Percentiles rank a stretch among this genome's conserved stretches.
Evolutionary conservation across 2,797 vertebrate genomes (phyloP).

Genomic region (Pampus argenteus): DNA sequence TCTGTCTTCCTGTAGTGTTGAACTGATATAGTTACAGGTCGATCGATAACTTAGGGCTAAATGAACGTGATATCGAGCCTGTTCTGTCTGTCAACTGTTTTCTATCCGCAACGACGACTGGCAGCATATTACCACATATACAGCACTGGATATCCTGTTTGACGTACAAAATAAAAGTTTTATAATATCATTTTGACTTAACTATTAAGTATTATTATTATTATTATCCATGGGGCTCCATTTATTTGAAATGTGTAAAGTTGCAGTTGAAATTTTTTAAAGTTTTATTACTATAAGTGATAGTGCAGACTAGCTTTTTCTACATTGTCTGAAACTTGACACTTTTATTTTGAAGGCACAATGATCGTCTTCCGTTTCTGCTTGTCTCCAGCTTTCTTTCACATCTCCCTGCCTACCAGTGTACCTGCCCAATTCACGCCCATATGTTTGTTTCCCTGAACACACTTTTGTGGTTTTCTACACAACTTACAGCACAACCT

Average conservation of each 20-base stretch:
- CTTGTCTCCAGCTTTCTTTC: not conserved
- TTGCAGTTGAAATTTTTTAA: too few species aligned
- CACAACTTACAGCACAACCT: not conserved
- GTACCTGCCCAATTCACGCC: not conserved
- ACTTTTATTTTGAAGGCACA: conserved; percentile 36
- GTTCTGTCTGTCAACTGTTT: too few species aligned
- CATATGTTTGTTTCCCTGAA: conserved; percentile 11
- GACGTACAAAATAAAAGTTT: not conserved
- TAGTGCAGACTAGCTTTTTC: too few species aligned
- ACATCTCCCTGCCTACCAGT: too few species aligned
- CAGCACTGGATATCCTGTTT: conserved; percentile 48
- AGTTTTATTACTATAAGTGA: not conserved
- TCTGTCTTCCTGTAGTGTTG: not conserved
- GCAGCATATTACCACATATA: too few species aligned
- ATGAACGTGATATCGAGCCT: too few species aligned
- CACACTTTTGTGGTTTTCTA: too few species aligned
- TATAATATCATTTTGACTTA: too few species aligned
- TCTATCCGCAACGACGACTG: too few species aligned
- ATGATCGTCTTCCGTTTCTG: not conserved
- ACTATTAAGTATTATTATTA: too few species aligned
- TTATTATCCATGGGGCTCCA: too few species aligned
- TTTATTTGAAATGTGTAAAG: too few species aligned
- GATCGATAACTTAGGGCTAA: not conserved
- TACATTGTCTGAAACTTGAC: not conserved
- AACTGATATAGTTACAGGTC: not conserved